Conservation (phyloP, 2,113 vertebrate species). For the Xiphorhynchus elegans region DNA sequence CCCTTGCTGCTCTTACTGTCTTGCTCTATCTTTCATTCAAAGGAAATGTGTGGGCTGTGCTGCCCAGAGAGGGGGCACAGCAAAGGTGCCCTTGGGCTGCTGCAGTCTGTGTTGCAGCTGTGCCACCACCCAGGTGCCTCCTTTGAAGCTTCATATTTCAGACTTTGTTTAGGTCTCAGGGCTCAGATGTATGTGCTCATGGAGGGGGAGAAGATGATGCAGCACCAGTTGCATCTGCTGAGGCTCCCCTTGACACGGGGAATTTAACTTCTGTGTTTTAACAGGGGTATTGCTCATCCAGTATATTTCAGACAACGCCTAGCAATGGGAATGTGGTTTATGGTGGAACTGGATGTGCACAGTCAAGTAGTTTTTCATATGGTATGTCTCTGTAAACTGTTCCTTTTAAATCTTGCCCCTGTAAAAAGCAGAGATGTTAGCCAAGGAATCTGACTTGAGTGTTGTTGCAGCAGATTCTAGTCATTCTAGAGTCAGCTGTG, state of each 20-base stretch:
- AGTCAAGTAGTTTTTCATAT: background rate
- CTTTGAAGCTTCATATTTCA: background rate
- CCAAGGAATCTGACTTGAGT: background rate
- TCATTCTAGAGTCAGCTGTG: background rate
- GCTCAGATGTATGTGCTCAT: accelerated
- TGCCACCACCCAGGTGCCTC: accelerated
- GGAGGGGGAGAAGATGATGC: background rate
- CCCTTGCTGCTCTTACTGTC: background rate
- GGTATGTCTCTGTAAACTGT: background rate
- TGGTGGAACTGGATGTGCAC: background rate
- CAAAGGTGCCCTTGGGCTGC: background rate
- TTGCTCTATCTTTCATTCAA: background rate
- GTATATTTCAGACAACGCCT: background rate
- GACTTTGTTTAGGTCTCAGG: background rate
- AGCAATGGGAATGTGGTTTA: background rate
- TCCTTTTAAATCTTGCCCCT: background rate
- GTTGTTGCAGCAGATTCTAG: background rate
- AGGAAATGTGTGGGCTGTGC: background rate
- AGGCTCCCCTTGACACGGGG: background rate
- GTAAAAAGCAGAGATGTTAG: background rate
- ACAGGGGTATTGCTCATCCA: accelerated
- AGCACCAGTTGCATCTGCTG: background rate
- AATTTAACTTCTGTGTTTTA: background rate
- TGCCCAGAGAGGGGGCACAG: background rate
- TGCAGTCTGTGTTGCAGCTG: background rate